Base-by-base conservation (phyloP, 2,888 invertebrate genomes). In the Diogma glabrata region DNA sequence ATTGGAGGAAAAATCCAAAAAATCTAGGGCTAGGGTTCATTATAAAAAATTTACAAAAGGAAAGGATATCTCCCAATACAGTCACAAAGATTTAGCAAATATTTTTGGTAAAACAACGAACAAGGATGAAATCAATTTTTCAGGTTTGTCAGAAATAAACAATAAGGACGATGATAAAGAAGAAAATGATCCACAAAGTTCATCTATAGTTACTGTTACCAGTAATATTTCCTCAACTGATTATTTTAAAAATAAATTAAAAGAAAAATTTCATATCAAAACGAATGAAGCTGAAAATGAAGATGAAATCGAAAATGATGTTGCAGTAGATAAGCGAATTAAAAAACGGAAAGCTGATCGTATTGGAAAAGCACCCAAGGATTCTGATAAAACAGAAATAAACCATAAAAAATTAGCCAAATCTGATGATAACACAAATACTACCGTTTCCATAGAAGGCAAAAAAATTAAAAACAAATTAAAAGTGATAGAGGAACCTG, bases 41-140 rank as follows among this genome's bases (percentile, higher is more conserved):
- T 94, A 94, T 61, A 82, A 85, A 57, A 94, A 93, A 67, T 94
- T 88, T 64, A 89, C 90, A 0, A 76, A 84, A 53, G 91, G 91
- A 0, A 95, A 95, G 71, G 94, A 95, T 63, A 63, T 85, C 49
- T 75, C 81, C 5, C 79, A 77, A 53, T 88, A 87, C 61, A 86
- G 84, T 57, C 77, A 80, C 55, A 87, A 89, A 64, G 94, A 95
- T 65, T 72, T 95, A 51, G 86, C 85, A 1, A 86, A 85, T 64
- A 89, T 90, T 59, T 84, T 90, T 65, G 88, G 88, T 0, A 80
- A 80, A 56, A 84, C 17, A 5, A 23, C 20, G n/a, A 43, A 8
- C 2, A 23, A 43, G n/a, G 23, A 12, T 4, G 22, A 9, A 2
- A 12, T 19, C 5, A 8, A 3, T 8, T 20, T 8, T 8, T 14